Evolutionary conservation across 1,140 invertebrate genomes (phyloP).

Genomic region (Drosophila busckii): DNA sequence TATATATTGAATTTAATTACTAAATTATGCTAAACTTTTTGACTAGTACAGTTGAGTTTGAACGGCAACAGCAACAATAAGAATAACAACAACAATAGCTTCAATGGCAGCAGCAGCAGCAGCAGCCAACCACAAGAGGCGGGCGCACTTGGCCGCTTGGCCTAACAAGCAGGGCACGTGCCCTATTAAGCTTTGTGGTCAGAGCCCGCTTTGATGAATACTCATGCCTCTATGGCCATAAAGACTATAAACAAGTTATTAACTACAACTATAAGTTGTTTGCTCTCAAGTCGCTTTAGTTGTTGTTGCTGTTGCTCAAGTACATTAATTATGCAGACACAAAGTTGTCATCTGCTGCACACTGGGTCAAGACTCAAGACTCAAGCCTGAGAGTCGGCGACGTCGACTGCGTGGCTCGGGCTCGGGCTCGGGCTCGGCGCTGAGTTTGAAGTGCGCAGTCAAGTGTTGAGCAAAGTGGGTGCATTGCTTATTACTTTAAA

Average conservation of each 20-base stretch:
- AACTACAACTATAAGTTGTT: constrained; percentile 10
- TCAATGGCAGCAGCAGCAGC: not conserved
- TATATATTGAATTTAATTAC: too few relatives aligned
- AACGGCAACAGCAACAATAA: not conserved
- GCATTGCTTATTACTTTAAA: too few relatives aligned
- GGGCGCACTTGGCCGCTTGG: constrained; percentile 34
- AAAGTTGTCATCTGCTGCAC: constrained; percentile 32
- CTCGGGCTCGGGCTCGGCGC: too few relatives aligned
- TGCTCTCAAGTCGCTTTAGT: not conserved
- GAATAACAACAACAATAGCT: constrained; percentile 1
- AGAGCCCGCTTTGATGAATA: constrained; percentile 31
- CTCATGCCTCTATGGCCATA: constrained; percentile 6
- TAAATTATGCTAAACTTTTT: too few relatives aligned
- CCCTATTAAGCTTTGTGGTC: constrained; percentile 54
- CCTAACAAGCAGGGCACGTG: constrained; percentile 54
- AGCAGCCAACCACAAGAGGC: constrained; percentile 32
- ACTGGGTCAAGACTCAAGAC: constrained; percentile 33
- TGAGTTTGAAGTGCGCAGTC: too few relatives aligned
- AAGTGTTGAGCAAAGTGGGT: too few relatives aligned
- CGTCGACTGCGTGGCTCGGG: too few relatives aligned
- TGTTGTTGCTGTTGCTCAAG: constrained; percentile 22
- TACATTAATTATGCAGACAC: constrained; percentile 63
- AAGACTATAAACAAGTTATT: constrained; percentile 32
- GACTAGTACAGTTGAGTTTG: too few relatives aligned
- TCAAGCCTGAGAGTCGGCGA: too few relatives aligned